Conservation (phyloP, 2,113 vertebrate species). For the Sturnira hondurensis region DNA sequence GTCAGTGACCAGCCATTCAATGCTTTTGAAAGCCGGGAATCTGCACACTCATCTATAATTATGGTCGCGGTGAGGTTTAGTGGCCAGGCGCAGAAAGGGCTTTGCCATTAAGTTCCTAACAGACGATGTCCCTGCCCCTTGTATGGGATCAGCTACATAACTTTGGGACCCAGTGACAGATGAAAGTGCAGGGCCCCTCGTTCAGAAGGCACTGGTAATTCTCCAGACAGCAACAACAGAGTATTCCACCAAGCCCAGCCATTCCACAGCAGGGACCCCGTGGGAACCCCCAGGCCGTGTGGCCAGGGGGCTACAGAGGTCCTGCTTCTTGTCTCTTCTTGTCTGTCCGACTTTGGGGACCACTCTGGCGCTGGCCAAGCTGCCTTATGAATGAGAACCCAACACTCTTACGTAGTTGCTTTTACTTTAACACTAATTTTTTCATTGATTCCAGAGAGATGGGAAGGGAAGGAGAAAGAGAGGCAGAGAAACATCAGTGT, state of each 20-base stretch:
- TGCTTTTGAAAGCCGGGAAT: not conserved
- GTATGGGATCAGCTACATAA: not conserved
- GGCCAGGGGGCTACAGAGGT: not conserved
- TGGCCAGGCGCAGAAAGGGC: not conserved
- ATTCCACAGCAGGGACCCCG: not conserved
- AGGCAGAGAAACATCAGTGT: too few species aligned
- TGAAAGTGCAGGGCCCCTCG: not conserved
- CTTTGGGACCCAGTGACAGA: not conserved
- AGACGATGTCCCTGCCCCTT: not conserved
- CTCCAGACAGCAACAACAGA: not conserved
- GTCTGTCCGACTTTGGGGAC: not conserved
- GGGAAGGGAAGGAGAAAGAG: too few species aligned
- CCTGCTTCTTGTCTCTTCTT: not conserved
- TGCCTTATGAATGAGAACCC: not conserved
- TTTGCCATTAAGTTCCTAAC: not conserved
- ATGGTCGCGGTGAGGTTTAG: not conserved
- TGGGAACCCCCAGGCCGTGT: accelerated
- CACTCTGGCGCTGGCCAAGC: not conserved
- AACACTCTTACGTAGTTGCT: not conserved
- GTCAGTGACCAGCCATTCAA: not conserved
- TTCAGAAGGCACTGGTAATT: not conserved
- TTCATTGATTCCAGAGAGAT: too few species aligned
- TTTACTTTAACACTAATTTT: not conserved
- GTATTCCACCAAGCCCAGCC: not conserved
- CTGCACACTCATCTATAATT: not conserved